Conservation (phyloP, 2,888 invertebrate genomes). For the Poecilobothrus nobilitatus region DNA sequence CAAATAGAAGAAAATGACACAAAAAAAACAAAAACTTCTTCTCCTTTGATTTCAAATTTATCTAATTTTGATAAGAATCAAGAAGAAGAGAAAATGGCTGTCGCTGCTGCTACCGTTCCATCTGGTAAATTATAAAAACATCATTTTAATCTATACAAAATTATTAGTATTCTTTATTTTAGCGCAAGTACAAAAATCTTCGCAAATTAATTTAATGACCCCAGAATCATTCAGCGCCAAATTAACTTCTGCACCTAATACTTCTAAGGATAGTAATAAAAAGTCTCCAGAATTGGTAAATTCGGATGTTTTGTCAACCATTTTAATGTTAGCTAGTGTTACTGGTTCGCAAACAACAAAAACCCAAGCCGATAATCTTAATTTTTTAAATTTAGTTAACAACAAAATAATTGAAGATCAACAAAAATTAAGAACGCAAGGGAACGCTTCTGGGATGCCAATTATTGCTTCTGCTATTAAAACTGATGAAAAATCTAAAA, state of each 20-base stretch:
- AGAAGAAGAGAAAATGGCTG: conserved; percentile 14
- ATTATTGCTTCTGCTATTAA: background rate
- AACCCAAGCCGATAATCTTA: conserved; percentile 34
- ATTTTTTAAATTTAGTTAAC: conserved; percentile 38
- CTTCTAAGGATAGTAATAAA: conserved; percentile 25
- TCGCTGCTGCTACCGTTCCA: conserved; percentile 29
- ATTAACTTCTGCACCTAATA: conserved; percentile 2
- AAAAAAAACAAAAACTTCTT: background rate
- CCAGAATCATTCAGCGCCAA: conserved; percentile 67
- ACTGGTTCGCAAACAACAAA: conserved; percentile 30
- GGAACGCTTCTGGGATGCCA: background rate
- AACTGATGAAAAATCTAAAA: background rate
- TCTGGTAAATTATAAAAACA: conserved; percentile 24
- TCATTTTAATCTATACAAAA: conserved; percentile 26
- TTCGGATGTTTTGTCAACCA: conserved; percentile 40
- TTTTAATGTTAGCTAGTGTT: conserved; percentile 42
- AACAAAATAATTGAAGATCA: conserved; percentile 41
- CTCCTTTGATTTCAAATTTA: background rate
- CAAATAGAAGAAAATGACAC: background rate
- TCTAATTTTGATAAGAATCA: background rate
- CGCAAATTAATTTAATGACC: conserved; percentile 67
- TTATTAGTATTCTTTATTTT: background rate
- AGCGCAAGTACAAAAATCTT: conserved; percentile 16
- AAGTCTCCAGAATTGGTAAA: conserved; percentile 36
- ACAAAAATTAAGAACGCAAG: conserved; percentile 28